A percentile compares a stretch with the other conserved stretches of the same genome.
Conservation (phyloP, 2,797 vertebrate species). For the Coendou prehensilis region DNA sequence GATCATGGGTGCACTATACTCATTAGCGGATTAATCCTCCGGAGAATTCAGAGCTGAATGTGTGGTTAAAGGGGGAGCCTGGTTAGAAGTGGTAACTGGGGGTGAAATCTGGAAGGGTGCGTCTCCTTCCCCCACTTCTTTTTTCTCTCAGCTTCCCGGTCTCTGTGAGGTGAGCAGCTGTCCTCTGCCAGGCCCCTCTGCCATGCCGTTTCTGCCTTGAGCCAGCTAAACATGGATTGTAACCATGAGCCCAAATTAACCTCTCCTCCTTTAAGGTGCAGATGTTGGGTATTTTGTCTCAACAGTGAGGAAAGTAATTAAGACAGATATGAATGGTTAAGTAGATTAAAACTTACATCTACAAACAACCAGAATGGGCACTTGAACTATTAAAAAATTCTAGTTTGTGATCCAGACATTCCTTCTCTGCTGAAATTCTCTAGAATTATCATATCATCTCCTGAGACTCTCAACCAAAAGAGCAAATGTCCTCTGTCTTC, state of each 20-base stretch:
- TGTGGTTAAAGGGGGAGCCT: not conserved
- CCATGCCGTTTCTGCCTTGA: not conserved
- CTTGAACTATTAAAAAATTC: not conserved
- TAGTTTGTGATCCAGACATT: slow-evolving; percentile 43
- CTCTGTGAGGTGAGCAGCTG: not conserved
- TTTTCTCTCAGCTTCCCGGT: not conserved
- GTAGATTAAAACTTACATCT: not conserved
- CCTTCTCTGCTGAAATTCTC: slow-evolving; percentile 44
- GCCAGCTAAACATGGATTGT: not conserved
- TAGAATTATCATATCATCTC: slow-evolving; percentile 11
- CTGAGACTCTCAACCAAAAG: slow-evolving; percentile 1
- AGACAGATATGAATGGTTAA: not conserved
- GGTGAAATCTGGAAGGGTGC: not conserved
- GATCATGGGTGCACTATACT: not conserved
- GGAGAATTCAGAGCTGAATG: not conserved
- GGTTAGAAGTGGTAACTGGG: not conserved
- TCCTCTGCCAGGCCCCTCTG: not conserved
- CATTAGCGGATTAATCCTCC: not conserved
- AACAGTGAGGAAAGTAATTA: not conserved
- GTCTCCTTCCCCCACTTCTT: no score
- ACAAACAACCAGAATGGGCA: not conserved
- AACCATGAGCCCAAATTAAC: not conserved
- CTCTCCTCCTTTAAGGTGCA: not conserved
- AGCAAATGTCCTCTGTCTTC: slow-evolving; percentile 61
- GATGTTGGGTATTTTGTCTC: not conserved